Evolutionary conservation across 30 jellyfish, hydroid and myxozoan genomes (phyloP), one percentile per base, ranked within the genome.

Genomic region (Aurelia coerulea): DNA sequence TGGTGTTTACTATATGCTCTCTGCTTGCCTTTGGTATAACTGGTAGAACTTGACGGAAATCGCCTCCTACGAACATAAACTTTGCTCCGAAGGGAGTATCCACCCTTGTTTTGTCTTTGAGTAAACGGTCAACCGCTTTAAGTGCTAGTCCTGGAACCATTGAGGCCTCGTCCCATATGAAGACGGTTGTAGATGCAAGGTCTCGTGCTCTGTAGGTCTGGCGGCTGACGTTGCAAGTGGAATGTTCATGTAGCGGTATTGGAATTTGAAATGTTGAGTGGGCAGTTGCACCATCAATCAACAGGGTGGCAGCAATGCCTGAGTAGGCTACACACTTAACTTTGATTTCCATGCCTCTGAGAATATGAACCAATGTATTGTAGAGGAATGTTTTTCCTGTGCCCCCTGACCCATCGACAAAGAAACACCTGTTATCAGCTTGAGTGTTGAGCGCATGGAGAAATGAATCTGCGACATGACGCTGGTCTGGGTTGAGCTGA

Each of bases 381-480:
- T 67, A 71, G 50, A 89, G 67, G 75, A 65, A 88, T 32, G 96
- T 88, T 71, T 78, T 88, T 11, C 92, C 86, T 42, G 88, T 50
- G 11, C 92, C 92, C 10, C 79, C 92, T 0, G 84, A 41, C 0
- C 89, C 89, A 60, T 76, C 87, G 19, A 53, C 31, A 76, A 52
- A 42, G 65, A 2, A 73, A 73, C 86, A 76, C 19, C 16, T 78
- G 13, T 66, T 35, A 1, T 65, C 59, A 2, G 81, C 14, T 3
- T 42, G 35, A 1, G 81, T 65, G 31, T 39, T 23, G 33, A 80
- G 35, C 5, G 90, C 90, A 35, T 80, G 19, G 69, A 80, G 16
- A 19, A 80, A 10, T 4, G 90, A 37, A 39, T 80, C 56, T 37
- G 32, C 19, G 32, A 80, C 37, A 7, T 65, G 89, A 23, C 83